Evolutionary conservation across 2,113 vertebrate species (phyloP), one percentile per base, ranked within the genome.

Genomic region (Saccopteryx leptura): DNA sequence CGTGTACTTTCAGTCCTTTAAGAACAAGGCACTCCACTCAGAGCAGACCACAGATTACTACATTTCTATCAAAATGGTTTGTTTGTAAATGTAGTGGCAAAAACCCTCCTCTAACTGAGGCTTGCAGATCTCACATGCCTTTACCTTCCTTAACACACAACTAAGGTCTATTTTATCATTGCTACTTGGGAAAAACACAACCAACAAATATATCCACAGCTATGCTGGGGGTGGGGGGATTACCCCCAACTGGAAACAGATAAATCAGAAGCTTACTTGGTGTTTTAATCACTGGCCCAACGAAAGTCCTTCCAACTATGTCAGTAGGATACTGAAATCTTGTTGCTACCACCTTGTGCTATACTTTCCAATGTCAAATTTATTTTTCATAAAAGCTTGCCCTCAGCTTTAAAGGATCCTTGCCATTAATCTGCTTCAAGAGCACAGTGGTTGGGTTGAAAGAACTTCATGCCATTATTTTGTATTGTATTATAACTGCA

Each of bases 371-470:
- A 78, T 9, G 78, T 50, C 79, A 63, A 93, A 88, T 39, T n/a
- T 60, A 26, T 63, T 86, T 90, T 88, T 63, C 79, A 72, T 3
- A 74, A 13, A 93, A 79, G 28, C 48, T 15, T n/a, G 46, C 58
- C 48, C 69, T 82, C 48, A 13, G 48, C 23, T 48, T 4, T 86
- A 78, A 80, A 78, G 68, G 17, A 93, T 33, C 50, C 56, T 75
- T 90, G 81, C 33, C 46, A 68, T 33, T 33, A 74, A 88, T 69
- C 13, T 82, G 58, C 56, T 75, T 93, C 39, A 93, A 91, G 72
- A 91, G 33, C 19, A 66, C 9, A 68, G 72, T 0, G 50, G 48
- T 76, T 26, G 78, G 68, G 33, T 0, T 88, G 7, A 21, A 81
- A 88, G 86, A 63, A n/a, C 33, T 93, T 63, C 28, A 48, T 84